Percentiles rank a stretch among this genome's conserved stretches.
Evolutionary conservation across 2,888 invertebrate genomes (phyloP).

Genomic region (Crematogaster levior): DNA sequence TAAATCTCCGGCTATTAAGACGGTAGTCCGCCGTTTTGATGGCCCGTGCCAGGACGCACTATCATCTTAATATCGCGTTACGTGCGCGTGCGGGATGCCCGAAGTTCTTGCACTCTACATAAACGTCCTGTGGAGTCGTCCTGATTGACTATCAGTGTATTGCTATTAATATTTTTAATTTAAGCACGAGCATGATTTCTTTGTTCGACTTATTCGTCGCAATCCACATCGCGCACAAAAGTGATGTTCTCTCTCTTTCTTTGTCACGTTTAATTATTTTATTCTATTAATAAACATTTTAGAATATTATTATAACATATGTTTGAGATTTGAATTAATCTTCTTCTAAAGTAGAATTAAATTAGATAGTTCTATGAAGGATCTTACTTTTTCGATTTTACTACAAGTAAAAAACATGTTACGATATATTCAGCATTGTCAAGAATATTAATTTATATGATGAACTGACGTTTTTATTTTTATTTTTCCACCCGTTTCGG

Average conservation of each 20-base stretch:
- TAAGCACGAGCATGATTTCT: background rate
- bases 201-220: background rate
- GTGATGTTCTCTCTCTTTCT: background rate
- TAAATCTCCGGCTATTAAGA: constrained; percentile 85
- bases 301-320: background rate
- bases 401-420: background rate
- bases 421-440: background rate
- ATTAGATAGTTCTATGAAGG: background rate
- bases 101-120: constrained; percentile 51
- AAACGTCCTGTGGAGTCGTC: constrained; percentile 42
- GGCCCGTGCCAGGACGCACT: constrained; percentile 81
- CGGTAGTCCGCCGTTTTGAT: constrained; percentile 83
- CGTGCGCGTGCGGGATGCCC: constrained; percentile 66
- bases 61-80: constrained; percentile 77
- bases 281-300: background rate
- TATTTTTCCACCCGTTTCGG: background rate
- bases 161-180: constrained; percentile 41
- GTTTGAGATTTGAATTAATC: background rate
- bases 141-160: constrained; percentile 23
- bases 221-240: background rate
- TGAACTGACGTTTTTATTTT: background rate
- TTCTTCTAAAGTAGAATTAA: background rate
- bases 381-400: background rate
- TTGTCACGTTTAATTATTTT: background rate
- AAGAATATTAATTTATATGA: background rate